These are phyloP conservation scores for Entomobrya multifasciata DNA, from an alignment of 2,888 invertebrate species.

Conservation along the genomic window DNA sequence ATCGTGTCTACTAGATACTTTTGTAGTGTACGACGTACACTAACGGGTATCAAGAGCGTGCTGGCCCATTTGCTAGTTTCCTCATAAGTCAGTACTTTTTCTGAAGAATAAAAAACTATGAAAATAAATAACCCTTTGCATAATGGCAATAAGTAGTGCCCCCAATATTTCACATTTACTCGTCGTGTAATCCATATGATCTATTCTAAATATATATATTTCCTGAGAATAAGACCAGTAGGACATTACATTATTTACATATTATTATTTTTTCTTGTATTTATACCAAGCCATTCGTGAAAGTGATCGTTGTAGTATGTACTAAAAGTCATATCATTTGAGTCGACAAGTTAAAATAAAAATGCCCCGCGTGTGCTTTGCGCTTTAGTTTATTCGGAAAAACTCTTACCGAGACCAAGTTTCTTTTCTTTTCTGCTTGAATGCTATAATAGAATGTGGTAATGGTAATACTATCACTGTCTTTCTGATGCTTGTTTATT, in stretches of 20 bases:
- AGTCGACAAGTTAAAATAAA: conserved; percentile 19
- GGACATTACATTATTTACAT: no score
- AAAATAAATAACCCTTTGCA: background rate
- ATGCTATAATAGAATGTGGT: conserved; percentile 7
- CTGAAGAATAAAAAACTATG: background rate
- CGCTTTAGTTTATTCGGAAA: background rate
- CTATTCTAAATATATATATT: background rate
- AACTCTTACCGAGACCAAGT: background rate
- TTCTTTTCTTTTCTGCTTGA: background rate
- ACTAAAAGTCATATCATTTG: conserved; percentile 7
- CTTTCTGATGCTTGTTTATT: background rate
- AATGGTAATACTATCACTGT: background rate
- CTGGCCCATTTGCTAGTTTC: no score
- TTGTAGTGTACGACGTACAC: no score
- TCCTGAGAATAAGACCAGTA: no score
- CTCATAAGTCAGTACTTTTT: no score
- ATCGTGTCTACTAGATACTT: no score
- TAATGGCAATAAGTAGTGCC: conserved; percentile 16
- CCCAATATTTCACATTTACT: background rate
- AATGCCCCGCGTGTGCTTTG: no score
- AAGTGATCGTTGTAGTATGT: background rate
- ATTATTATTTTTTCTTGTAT: background rate
- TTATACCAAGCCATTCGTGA: background rate
- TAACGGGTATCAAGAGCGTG: no score
- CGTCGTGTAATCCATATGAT: background rate